Evolutionary conservation across 2,888 invertebrate species (phyloP).

Genomic region (Drosophila testacea): DNA sequence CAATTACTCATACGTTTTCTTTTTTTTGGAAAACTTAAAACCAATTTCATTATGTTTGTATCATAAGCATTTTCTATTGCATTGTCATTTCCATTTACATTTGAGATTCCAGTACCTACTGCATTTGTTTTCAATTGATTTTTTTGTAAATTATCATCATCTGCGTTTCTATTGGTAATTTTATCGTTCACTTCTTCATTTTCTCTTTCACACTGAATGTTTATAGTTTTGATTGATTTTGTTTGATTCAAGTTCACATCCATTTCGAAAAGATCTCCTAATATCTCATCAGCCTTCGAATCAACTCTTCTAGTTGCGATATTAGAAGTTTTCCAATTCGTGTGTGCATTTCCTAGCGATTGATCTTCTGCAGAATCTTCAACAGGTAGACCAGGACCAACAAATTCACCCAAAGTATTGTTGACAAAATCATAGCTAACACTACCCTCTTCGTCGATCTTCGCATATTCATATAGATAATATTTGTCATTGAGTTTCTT

Average conservation of each 20-base stretch:
- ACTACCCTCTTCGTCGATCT: constrained; percentile 7
- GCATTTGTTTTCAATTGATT: too few relatives aligned
- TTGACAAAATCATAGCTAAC: constrained; percentile 30
- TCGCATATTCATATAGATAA: constrained; percentile 54
- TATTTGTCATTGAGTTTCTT: constrained; percentile 42
- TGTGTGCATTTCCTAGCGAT: neutral
- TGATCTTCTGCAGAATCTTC: neutral
- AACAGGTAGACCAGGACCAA: neutral
- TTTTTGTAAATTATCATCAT: too few relatives aligned
- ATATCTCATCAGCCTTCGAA: neutral
- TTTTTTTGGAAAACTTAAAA: constrained; percentile 6
- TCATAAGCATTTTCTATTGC: neutral
- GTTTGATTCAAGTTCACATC: neutral
- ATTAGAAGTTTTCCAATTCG: neutral
- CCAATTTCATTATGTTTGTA: neutral
- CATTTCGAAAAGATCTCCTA: neutral
- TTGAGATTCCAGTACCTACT: neutral
- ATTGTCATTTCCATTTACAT: neutral
- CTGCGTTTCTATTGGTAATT: too few relatives aligned
- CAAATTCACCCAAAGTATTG: neutral
- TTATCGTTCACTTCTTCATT: too few relatives aligned
- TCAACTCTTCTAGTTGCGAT: neutral
- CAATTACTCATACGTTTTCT: neutral
- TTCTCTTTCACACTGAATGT: neutral
- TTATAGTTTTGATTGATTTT: neutral